Conservation (phyloP, 2,888 invertebrate genomes). For the Mesorhabditis belari region DNA sequence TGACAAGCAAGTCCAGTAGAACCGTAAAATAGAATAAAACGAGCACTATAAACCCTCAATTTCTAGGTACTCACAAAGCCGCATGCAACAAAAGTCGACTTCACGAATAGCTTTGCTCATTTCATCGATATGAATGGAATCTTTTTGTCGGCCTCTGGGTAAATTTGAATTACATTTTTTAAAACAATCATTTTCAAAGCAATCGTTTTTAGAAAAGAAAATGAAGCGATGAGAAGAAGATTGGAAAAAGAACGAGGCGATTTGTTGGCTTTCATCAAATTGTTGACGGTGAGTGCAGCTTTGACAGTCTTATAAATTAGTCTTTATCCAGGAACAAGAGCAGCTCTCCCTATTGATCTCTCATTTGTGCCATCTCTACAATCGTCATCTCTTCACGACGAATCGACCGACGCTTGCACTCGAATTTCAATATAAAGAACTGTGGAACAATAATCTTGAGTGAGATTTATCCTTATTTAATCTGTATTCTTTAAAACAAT, state of each 20-base stretch:
- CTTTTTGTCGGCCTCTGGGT: background rate
- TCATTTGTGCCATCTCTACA: slow-evolving; percentile 14
- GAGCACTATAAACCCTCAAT: background rate
- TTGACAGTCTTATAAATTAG: background rate
- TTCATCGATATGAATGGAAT: background rate
- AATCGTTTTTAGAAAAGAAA: too few species aligned
- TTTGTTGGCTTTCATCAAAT: background rate
- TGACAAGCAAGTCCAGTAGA: too few species aligned
- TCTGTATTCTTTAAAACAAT: too few species aligned
- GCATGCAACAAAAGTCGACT: background rate
- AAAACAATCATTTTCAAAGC: too few species aligned
- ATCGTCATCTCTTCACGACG: slow-evolving; percentile 1
- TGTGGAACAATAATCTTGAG: slow-evolving; percentile 3
- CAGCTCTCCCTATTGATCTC: slow-evolving; percentile 4
- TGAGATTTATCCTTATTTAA: slow-evolving; percentile 1
- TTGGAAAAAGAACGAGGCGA: background rate
- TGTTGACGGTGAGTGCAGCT: background rate
- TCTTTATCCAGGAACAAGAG: background rate
- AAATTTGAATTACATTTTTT: too few species aligned
- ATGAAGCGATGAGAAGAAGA: too few species aligned
- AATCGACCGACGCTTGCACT: slow-evolving; percentile 6
- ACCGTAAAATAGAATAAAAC: too few species aligned
- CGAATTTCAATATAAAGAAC: slow-evolving; percentile 2
- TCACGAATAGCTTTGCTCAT: background rate
- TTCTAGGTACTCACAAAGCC: background rate